phyloP scores from a whole-genome alignment of 2,797 vertebrate species.

The Parauchenoglanis ngamensis region DNA sequence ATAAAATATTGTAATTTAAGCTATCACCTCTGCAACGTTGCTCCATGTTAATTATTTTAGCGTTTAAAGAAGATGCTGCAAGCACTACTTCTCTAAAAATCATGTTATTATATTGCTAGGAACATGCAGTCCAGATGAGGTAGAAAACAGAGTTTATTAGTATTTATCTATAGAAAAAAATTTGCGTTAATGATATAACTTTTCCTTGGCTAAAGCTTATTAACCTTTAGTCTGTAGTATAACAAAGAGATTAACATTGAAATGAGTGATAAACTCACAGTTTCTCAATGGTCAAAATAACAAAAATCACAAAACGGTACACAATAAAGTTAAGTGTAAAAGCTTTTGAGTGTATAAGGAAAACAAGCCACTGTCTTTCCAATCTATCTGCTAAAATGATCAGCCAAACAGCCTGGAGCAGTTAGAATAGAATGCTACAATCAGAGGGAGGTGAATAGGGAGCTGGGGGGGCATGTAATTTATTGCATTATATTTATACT shows the following conservation, averaged over 20 bases:
- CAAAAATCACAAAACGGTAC: not conserved
- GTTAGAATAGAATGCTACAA: not conserved
- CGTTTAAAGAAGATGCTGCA: not conserved
- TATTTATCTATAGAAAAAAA: not conserved
- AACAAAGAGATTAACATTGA: not conserved
- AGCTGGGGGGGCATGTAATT: not conserved
- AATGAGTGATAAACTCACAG: not conserved
- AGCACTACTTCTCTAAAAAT: not conserved
- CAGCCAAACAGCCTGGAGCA: not conserved
- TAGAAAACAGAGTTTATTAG: not conserved
- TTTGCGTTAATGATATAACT: not conserved
- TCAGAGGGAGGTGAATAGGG: not conserved
- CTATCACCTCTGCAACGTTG: not conserved
- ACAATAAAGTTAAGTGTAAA: not conserved
- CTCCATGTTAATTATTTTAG: not conserved
- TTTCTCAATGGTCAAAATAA: not conserved
- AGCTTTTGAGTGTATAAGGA: not conserved
- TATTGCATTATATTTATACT: not conserved
- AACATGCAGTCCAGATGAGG: not conserved
- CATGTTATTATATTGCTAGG: not conserved
- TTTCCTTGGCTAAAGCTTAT: not conserved
- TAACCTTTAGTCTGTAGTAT: not conserved
- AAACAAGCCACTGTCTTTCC: not conserved
- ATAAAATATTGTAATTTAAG: no score
- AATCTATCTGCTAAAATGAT: not conserved